Evolutionary conservation across 2,888 invertebrate species (phyloP), one percentile per base, ranked within the genome.

Genomic region (Lasioglossum lativentre): DNA sequence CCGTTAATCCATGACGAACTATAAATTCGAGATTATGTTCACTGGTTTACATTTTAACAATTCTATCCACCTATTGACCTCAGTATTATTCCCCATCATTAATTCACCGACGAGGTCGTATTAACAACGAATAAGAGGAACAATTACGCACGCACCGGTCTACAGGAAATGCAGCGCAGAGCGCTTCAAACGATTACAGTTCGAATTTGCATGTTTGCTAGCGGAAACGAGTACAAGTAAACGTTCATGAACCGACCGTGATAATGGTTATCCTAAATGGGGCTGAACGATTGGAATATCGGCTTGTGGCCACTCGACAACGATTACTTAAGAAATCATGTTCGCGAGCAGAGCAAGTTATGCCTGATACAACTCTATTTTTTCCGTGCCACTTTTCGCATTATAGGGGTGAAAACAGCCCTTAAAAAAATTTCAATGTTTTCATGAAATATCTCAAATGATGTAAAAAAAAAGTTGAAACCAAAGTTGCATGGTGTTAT

Each of bases 121-220:
- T 38, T 23, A 68, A 5, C 40, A 40, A 70, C n/a, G 70, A 40
- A 23, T 70, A 40, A 70, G 70, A n/a, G 70, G 70, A 68, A 40
- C 40, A 70, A 70, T 70, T 70, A 70, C 40, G 40, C 40, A n/a
- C n/a, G 70, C 40, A 40, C 70, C 40, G n/a, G 12, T 19, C 23
- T n/a, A 40, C n/a, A 40, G 68, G 23, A 34, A 68, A 68, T 68
- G 38, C 68, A 68, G n/a, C 70, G 70, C 70, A 4, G 23, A 10
- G 0, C 38, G 23, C 38, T 70, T 38, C 23, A 38, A 40, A 38
- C 70, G 70, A 70, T 70, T 70, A 40, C 14, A n/a, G n/a, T 70
- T n/a, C 40, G 38, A 70, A 70, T 70, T 70, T 70, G 70, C 70
- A 38, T 40, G 70, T 70, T 70, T 70, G 70, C 38, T 70, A 40